phyloP scores from a whole-genome alignment of 2,113 vertebrate genomes.

The Euleptes europaea region DNA sequence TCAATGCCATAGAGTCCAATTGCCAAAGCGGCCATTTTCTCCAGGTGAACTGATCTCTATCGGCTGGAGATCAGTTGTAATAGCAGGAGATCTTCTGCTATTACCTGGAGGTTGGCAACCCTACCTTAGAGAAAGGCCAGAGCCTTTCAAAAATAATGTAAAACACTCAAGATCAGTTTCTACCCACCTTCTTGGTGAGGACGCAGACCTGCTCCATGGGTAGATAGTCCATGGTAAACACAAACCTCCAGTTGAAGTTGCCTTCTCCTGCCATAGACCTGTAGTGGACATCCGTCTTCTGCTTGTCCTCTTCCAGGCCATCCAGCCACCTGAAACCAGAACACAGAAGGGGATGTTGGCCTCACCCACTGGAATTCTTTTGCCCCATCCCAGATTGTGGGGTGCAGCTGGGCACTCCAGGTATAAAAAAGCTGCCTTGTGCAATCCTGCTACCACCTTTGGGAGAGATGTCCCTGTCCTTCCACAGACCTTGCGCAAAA shows the following conservation, averaged over 20 bases:
- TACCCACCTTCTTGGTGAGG: conserved; percentile 64
- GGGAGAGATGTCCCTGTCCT: background rate
- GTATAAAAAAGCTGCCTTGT: background rate
- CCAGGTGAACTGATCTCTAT: no score
- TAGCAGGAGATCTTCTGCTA: no score
- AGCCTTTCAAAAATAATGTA: background rate
- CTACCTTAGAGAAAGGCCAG: no score
- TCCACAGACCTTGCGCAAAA: background rate
- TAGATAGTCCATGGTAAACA: conserved; percentile 72
- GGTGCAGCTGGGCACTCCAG: background rate
- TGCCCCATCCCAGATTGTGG: background rate
- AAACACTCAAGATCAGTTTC: background rate
- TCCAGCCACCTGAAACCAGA: conserved; percentile 69
- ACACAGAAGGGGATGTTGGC: background rate
- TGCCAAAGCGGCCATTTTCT: no score
- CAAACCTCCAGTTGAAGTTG: conserved; percentile 77
- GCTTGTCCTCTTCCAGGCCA: conserved; percentile 66
- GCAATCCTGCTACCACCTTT: background rate
- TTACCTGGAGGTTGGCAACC: no score
- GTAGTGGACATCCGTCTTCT: conserved; percentile 75
- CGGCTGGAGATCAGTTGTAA: no score
- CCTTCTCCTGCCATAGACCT: conserved; percentile 62
- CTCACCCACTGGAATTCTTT: no score
- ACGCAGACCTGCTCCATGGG: conserved; percentile 59
- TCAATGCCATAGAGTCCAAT: no score